Evolutionary conservation across 2,797 vertebrate species (phyloP), one percentile per base, ranked within the genome.

Genomic region (Triplophysa bombifrons): DNA sequence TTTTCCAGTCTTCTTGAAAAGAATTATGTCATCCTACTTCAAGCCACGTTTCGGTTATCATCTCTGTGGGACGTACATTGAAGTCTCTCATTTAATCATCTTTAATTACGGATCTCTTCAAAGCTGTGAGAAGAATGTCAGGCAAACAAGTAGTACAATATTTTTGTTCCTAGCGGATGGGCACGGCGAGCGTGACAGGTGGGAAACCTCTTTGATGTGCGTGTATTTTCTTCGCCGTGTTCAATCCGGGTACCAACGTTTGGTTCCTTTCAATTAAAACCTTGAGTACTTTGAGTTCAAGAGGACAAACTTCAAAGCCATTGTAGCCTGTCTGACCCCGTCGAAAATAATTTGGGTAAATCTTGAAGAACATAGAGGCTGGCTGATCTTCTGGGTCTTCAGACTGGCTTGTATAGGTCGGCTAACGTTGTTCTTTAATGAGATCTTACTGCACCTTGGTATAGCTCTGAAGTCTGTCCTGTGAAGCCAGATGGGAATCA

Each of bases 81-180:
- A 64, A 78, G 63, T 70, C 53, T 70, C 75, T 76, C 75, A 66
- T 55, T 81, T 73, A 79, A 84, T 83, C 79, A 80, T 58, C 41
- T 1, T 75, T 89, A 84, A 90, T 89, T 85, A 88, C 78, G 85
- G 64, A 85, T 84, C 78, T 84, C 76, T 81, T 73, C 66, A 65
- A 81, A 80, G 71, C 17, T 53, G 1, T 16, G 20, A 76, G 71
- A 72, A 75, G 73, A 84, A 74, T 63, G 68, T 19, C 27, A 17
- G 82, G 76, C 77, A 84, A 84, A 80, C 79, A 78, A 58, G 64
- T 67, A 65, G 75, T 63, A 72, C 74, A 80, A 82, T 81, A 76
- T 77, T 82, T 77, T 65, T 48, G 38, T 67, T 76, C 73, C 63
- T 71, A 65, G 73, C 72, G 44, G 14, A 75, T 71, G 46, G 63